These are phyloP conservation scores for Nesoenas mayeri DNA, from an alignment of 2,113 vertebrate genomes.

Conservation along the genomic window DNA sequence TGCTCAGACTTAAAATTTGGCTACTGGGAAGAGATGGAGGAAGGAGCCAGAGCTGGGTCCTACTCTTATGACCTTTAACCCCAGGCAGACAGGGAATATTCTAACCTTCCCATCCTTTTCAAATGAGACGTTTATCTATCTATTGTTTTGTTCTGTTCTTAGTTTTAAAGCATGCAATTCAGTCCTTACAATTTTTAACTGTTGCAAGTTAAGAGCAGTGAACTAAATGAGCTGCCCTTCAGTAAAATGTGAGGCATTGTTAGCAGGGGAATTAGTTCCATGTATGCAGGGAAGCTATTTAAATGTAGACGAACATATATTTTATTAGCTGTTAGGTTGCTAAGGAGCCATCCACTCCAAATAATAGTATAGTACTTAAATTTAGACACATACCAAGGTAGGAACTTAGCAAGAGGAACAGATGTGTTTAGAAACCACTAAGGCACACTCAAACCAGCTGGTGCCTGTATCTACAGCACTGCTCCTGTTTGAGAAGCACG, in stretches of 20 bases:
- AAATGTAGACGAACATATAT: not conserved
- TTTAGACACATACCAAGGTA: not conserved
- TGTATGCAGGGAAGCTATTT: not conserved
- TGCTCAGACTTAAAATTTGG: not conserved
- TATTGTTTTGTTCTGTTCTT: not conserved
- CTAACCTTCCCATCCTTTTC: not conserved
- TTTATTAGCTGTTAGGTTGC: not conserved
- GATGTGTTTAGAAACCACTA: not conserved
- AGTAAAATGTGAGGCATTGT: fast-evolving
- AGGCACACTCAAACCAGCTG: not conserved
- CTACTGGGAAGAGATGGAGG: not conserved
- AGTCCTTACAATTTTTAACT: not conserved
- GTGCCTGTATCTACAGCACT: not conserved
- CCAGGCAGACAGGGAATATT: not conserved
- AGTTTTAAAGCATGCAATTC: not conserved
- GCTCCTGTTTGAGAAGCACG: not conserved
- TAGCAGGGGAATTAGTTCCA: not conserved
- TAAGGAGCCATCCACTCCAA: not conserved
- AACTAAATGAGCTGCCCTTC: not conserved
- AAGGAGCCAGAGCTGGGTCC: not conserved
- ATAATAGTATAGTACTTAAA: not conserved
- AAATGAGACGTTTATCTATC: not conserved
- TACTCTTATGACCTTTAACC: not conserved
- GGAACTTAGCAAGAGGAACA: not conserved
- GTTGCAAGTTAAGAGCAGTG: not conserved